These are phyloP conservation scores for Sebastes diaconus DNA, from an alignment of 2,797 vertebrate genomes.

Conservation along the genomic window DNA sequence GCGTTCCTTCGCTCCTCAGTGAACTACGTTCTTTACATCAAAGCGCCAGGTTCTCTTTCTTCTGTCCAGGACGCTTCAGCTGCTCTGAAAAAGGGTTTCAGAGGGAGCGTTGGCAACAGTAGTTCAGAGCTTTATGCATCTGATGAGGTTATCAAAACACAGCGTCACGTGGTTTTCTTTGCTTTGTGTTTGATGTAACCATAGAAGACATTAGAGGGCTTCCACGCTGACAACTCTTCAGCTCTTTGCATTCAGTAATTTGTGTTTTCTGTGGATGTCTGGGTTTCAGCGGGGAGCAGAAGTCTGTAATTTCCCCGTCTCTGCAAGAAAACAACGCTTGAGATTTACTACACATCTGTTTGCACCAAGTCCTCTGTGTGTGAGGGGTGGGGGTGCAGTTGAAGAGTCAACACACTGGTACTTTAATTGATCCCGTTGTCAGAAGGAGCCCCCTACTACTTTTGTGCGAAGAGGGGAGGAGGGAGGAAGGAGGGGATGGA, in stretches of 20 bases:
- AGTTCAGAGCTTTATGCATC: constrained; percentile 4
- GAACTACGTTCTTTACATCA: constrained; percentile 46
- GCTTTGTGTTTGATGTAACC: constrained; percentile 26
- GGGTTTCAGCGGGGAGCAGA: constrained; percentile 14
- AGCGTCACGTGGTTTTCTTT: neutral
- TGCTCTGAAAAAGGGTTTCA: neutral
- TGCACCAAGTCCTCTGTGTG: neutral
- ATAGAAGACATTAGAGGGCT: constrained; percentile 18
- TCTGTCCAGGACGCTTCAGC: constrained; percentile 36
- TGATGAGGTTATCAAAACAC: constrained; percentile 29
- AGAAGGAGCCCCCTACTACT: constrained; percentile 32
- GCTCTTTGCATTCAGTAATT: neutral
- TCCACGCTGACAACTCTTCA: neutral
- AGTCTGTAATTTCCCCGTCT: constrained; percentile 43
- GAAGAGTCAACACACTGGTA: constrained; percentile 32
- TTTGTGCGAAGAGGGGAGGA: neutral
- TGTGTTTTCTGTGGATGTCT: constrained; percentile 20
- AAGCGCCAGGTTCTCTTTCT: constrained; percentile 32
- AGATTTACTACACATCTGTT: constrained; percentile 55
- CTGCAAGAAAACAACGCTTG: constrained; percentile 22
- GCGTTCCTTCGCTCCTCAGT: neutral
- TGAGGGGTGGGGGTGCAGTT: neutral
- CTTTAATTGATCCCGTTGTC: constrained; percentile 47
- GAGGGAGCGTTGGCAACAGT: neutral
- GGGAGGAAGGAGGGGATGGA: neutral